phyloP scores from a whole-genome alignment of 1,140 invertebrate genomes.

The Physella acuta region DNA sequence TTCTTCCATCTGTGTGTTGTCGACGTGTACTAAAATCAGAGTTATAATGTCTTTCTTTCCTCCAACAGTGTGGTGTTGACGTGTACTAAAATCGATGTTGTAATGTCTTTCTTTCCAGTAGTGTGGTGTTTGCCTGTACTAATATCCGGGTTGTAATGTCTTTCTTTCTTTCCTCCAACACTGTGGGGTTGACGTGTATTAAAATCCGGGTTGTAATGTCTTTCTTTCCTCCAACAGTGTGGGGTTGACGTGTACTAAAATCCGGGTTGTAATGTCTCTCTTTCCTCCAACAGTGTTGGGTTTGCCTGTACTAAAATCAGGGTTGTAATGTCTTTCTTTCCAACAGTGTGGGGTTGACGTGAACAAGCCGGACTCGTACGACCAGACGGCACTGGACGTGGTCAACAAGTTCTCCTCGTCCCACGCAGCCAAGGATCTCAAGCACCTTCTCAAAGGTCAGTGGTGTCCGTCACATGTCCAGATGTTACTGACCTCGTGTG shows the following conservation, averaged over 20 bases:
- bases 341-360: conserved; percentile 61
- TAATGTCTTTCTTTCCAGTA: not conserved
- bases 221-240: conserved; percentile 55
- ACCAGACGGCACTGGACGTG: conserved; percentile 62
- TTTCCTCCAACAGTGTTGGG: not conserved
- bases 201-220: not conserved
- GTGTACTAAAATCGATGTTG: not conserved
- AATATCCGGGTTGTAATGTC: not conserved
- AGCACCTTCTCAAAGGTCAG: conserved; percentile 61
- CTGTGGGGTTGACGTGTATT: not conserved
- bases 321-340: not conserved
- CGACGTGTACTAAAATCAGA: not conserved
- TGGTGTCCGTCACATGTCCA: too few species aligned
- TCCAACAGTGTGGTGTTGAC: conserved; percentile 52
- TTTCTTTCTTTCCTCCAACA: not conserved
- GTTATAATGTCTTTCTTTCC: not conserved
- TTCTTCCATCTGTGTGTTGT: not conserved
- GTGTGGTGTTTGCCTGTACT: not conserved
- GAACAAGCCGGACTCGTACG: conserved; percentile 61
- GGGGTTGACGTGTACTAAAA: not conserved
- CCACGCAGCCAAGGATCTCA: conserved; percentile 60
- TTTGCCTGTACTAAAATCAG: not conserved
- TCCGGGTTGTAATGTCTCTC: not conserved
- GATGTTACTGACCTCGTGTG: too few species aligned
- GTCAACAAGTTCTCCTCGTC: conserved; percentile 60